Evolutionary conservation across 1,140 invertebrate genomes (phyloP).

Genomic region (Bombus pascuorum): DNA sequence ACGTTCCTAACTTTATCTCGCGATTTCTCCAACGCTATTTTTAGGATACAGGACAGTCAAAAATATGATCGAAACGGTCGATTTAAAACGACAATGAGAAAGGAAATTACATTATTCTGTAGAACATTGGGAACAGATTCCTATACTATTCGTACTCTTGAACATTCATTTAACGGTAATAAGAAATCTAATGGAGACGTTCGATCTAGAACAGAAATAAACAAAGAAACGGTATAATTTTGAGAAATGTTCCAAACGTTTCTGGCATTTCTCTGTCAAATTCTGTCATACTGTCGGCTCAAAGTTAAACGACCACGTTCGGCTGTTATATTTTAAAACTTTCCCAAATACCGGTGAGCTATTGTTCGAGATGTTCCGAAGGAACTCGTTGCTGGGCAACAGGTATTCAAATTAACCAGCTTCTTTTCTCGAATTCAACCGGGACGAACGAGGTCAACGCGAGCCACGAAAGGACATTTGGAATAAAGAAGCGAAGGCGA

Average conservation of each 20-base stretch:
- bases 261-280: background rate
- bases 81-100: too few species aligned
- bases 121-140: too few species aligned
- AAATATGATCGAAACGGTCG: too few species aligned
- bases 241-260: background rate
- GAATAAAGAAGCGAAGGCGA: background rate
- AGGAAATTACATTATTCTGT: too few species aligned
- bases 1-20: too few species aligned
- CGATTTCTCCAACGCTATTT: too few species aligned
- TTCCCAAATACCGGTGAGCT: background rate
- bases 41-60: too few species aligned
- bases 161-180: background rate
- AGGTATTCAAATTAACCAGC: slow-evolving; percentile 67
- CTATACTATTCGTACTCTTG: too few species aligned
- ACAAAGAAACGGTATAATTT: background rate
- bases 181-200: background rate
- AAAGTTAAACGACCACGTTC: background rate
- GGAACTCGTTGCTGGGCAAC: slow-evolving; percentile 56
- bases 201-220: background rate
- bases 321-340: background rate
- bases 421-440: slow-evolving; percentile 49
- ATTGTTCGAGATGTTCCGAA: background rate
- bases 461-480: slow-evolving; percentile 22
- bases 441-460: slow-evolving; percentile 41
- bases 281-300: background rate